Conservation (phyloP, 2,888 invertebrate genomes). For the Acronicta leporina region DNA sequence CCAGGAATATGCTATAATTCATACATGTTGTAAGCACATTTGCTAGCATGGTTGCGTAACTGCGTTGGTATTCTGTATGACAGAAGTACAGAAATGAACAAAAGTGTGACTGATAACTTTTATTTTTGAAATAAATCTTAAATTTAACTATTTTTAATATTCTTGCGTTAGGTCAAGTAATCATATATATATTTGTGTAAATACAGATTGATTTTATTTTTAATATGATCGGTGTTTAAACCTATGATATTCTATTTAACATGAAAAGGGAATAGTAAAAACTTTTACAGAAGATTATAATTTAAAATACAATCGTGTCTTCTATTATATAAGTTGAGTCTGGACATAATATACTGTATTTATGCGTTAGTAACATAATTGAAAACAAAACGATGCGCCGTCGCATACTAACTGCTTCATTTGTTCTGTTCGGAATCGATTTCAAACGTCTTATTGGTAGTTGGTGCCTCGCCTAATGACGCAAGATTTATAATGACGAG, state of each 20-base stretch:
- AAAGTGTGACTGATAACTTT: background rate
- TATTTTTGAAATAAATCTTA: no score
- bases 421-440: slow-evolving; percentile 63
- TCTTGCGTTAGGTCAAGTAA: no score
- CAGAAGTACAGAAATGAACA: background rate
- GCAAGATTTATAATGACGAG: slow-evolving; percentile 48
- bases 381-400: slow-evolving; percentile 64
- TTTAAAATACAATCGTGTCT: slow-evolving; percentile 27
- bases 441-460: slow-evolving; percentile 56
- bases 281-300: slow-evolving; percentile 2
- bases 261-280: background rate
- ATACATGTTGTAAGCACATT: slow-evolving; percentile 12
- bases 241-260: background rate
- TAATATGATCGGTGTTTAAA: background rate
- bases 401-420: slow-evolving; percentile 76
- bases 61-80: slow-evolving; percentile 4
- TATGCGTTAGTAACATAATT: slow-evolving; percentile 62
- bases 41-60: background rate
- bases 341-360: slow-evolving; percentile 49
- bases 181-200: no score
- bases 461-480: slow-evolving; percentile 51
- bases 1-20: slow-evolving; percentile 39
- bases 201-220: no score
- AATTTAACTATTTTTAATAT: no score
- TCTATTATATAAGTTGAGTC: slow-evolving; percentile 25